Percentiles rank a stretch among this genome's conserved stretches.
These are phyloP conservation scores for Drosophila maculinotata DNA, from an alignment of 2,888 invertebrate genomes.

Conservation along the genomic window DNA sequence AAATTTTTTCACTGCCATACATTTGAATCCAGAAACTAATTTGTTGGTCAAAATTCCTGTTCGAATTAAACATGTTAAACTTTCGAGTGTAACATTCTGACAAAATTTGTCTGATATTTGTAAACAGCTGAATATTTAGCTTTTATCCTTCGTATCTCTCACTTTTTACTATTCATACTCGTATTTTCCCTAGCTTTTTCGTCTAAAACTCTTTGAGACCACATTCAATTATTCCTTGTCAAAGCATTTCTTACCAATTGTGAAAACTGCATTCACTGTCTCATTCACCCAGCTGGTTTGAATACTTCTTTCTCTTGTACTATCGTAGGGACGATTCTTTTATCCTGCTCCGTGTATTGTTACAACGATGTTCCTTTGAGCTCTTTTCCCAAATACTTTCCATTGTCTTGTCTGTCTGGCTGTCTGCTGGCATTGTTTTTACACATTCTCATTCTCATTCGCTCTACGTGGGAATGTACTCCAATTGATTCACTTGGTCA, in stretches of 20 bases:
- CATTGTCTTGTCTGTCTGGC: constrained; percentile 14
- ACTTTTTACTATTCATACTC: not conserved
- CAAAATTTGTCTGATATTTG: no score
- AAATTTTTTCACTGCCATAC: no score
- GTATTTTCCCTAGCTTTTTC: not conserved
- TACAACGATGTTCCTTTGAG: constrained; percentile 33
- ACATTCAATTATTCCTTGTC: constrained; percentile 17
- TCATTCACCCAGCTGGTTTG: not conserved
- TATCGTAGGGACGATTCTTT: not conserved
- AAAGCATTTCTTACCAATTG: constrained; percentile 2
- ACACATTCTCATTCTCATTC: constrained; percentile 10
- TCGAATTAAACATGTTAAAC: no score
- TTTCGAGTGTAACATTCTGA: no score
- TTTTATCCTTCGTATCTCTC: not conserved
- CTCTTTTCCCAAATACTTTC: constrained; percentile 9
- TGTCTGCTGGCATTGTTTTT: constrained; percentile 8
- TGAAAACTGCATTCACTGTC: not conserved
- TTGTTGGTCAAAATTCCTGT: no score
- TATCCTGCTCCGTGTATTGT: constrained; percentile 14
- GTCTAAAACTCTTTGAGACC: not conserved
- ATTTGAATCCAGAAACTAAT: no score
- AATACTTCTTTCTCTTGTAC: not conserved
- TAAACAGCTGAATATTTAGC: not conserved
- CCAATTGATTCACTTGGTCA: constrained; percentile 36
- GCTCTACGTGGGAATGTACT: constrained; percentile 14